These are phyloP conservation scores for Acropora yongei DNA, from an alignment of 64 coral and sea anemone genomes.

Conservation along the genomic window DNA sequence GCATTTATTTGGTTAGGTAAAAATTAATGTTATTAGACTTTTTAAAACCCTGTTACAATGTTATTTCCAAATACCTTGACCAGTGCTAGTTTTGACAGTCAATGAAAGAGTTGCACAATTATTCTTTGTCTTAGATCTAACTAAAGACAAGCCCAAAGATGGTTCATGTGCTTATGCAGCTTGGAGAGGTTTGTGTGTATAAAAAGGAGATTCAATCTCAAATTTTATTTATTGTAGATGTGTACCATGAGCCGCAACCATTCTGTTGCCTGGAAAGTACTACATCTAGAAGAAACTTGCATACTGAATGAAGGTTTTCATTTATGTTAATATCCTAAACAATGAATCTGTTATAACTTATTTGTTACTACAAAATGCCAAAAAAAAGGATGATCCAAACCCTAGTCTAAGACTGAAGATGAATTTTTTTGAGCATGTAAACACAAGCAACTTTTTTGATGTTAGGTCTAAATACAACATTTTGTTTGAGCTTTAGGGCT, in stretches of 20 bases:
- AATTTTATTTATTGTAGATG: background rate
- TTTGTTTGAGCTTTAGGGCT: background rate
- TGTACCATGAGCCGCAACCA: background rate
- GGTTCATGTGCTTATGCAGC: conserved; percentile 8
- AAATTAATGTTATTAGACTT: background rate
- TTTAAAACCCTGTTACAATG: background rate
- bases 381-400: background rate
- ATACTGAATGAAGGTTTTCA: background rate
- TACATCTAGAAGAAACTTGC: background rate
- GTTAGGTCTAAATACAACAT: conserved; percentile 5
- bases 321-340: conserved; percentile 19
- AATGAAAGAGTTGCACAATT: conserved; percentile 10
- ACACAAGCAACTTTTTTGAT: conserved; percentile 8
- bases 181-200: conserved; percentile 4
- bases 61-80: background rate
- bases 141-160: conserved; percentile 6
- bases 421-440: background rate
- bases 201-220: background rate
- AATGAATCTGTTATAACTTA: background rate
- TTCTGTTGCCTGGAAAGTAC: background rate
- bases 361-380: background rate
- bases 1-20: background rate
- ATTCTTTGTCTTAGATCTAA: background rate
- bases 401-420: conserved; percentile 25
- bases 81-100: conserved; percentile 20